Conservation (phyloP, 64 coral and sea anemone species). For the Montipora capricornis region DNA sequence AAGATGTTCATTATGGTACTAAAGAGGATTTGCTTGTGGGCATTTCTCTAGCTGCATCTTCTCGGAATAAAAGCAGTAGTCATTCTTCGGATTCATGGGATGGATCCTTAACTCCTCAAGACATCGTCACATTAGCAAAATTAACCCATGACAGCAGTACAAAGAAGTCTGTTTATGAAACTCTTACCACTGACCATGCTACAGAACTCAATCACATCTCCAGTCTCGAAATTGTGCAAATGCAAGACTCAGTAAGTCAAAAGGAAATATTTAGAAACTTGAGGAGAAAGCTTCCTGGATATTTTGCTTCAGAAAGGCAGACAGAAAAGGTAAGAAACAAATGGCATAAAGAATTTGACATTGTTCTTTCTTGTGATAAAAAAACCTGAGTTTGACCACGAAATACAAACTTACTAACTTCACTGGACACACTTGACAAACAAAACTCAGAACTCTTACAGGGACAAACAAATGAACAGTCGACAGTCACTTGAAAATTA, state of each 20-base stretch:
- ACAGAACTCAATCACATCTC: constrained; percentile 48
- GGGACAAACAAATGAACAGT: constrained; percentile 57
- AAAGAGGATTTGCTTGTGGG: too few species aligned
- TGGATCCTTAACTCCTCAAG: constrained; percentile 29
- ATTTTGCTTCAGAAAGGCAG: constrained; percentile 57
- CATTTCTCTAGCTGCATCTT: too few species aligned
- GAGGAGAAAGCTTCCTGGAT: constrained; percentile 48
- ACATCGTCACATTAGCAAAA: not conserved
- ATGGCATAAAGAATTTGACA: constrained; percentile 13
- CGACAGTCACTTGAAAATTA: constrained; percentile 66
- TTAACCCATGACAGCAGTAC: not conserved
- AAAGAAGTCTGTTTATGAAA: constrained; percentile 7
- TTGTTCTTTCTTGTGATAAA: constrained; percentile 59
- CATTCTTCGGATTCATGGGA: constrained; percentile 8
- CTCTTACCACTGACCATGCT: constrained; percentile 11
- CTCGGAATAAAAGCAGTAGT: too few species aligned
- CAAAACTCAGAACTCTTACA: constrained; percentile 65
- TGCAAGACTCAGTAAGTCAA: constrained; percentile 31
- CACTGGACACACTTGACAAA: constrained; percentile 61
- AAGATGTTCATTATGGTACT: too few species aligned
- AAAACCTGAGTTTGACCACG: constrained; percentile 51
- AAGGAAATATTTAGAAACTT: constrained; percentile 41
- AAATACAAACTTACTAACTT: constrained; percentile 52
- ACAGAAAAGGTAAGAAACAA: constrained; percentile 42
- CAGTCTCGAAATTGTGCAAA: constrained; percentile 56